phyloP scores from a whole-genome alignment of 1,140 invertebrate genomes.

The Brachionus koreanus region DNA sequence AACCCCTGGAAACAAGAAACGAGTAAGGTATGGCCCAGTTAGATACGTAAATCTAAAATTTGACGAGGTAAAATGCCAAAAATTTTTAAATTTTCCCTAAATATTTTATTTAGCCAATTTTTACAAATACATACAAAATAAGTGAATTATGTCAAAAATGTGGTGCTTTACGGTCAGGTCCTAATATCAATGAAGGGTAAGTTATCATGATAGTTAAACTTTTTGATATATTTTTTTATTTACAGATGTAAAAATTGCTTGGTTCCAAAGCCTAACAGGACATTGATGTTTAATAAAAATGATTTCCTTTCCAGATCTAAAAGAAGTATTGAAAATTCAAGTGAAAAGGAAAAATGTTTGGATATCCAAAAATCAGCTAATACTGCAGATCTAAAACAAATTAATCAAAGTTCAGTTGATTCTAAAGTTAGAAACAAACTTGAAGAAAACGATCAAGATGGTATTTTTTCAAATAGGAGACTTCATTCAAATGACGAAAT shows the following conservation, averaged over 20 bases:
- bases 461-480: too few species aligned
- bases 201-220: neutral
- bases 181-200: constrained; percentile 2
- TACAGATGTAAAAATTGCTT: constrained; percentile 21
- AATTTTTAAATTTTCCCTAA: neutral
- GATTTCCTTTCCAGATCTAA: neutral
- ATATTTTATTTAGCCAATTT: neutral
- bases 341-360: neutral
- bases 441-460: too few species aligned
- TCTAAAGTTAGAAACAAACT: too few species aligned
- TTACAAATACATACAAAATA: constrained; percentile 8
- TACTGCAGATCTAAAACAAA: too few species aligned
- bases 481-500: neutral
- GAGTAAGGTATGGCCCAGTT: neutral
- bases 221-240: neutral
- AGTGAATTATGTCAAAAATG: constrained; percentile 2
- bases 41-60: neutral
- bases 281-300: neutral
- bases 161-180: neutral
- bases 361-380: neutral
- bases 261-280: neutral
- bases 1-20: neutral
- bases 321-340: neutral
- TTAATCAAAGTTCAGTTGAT: too few species aligned
- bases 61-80: neutral